Evolutionary conservation across 2,888 invertebrate species (phyloP), one percentile per base, ranked within the genome.

Genomic region (Gasteruption jaculator): DNA sequence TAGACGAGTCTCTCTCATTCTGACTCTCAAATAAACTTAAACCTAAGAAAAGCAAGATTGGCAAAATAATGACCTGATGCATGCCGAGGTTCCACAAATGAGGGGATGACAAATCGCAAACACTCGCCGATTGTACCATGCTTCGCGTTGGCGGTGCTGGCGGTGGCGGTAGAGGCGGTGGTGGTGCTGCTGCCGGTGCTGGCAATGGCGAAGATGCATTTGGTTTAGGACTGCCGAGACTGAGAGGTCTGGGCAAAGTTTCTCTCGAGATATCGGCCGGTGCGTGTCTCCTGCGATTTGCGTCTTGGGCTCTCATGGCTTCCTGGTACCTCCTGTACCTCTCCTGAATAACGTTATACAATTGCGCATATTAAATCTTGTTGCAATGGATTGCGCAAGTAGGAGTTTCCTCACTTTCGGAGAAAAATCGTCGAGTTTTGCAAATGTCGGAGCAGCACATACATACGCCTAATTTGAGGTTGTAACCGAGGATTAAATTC

Each of bases 241-340:
- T 65, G 10, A 59, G 26, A 2, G 63, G 61, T 42, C 62, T 58
- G 2, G 60, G 47, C 26, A 54, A 27, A 8, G 53, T 46, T 4
- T 65, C 66, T 19, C 58, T 50, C 15, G 54, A 42, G 12, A 45
- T 35, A 5, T 67, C 65, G 0, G 59, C 36, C 3, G 56, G 46
- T 1, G 57, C 48, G 3, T 58, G 53, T 45, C 64, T 58, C 34
- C 70, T 54, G 29, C 70, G 56, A 11, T 56, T 78, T 54, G 55
- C 79, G 73, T 57, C 79, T 74, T 58, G 76, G 49, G 61, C 76
- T 61, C 63, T 78, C 78, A 63, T 78, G 63, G 56, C 81, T 73
- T 61, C 81, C 67, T 52, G 81, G 74, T 60, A 71, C 32, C 61
- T 60, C 30, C 67, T 61, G 32, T 70, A 70, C 34, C 70, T 56